Evolutionary conservation across 1,140 invertebrate genomes (phyloP), one percentile per base, ranked within the genome.

Genomic region (Orchestia grillus): DNA sequence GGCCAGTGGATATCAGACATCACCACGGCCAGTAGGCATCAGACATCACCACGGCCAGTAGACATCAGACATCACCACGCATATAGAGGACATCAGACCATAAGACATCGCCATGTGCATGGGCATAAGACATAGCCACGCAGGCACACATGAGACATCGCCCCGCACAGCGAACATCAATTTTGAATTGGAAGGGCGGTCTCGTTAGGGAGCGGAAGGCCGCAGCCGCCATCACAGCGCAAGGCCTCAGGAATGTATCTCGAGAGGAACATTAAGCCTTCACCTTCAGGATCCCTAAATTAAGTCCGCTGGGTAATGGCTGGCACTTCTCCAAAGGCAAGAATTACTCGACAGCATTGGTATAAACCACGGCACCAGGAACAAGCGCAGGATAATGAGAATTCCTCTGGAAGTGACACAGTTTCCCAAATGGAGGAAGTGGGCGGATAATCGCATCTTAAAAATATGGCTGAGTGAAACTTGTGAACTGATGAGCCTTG

Each of bases 251-350:
- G 44, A 47, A 45, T 94, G 44, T n/a, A 94, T 45, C 44, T 94
- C 44, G 6, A 45, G 44, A 44, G 36, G 92, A 94, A 94, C 92
- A 47, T 94, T 45, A n/a, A n/a, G 40, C 23, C 92, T 94, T 47
- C 92, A 94, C 44, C 15, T 44, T 40, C 92, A 94, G 92, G 44
- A 94, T 44, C 0, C 19, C 44, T 94, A 47, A 94, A 94, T 94
- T 47, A 40, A 1, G 40, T 44, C 92, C 19, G 43, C 36, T 45
- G 44, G 92, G 40, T 47, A n/a, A 44, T 23, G 92, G 15, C 92
- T 94, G 92, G 92, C 92, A 40, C 43, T 44, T 8, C 44, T 44
- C 92, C 92, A 94, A 47, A 16, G 23, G 44, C 44, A 40, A 8
- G 44, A 42, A 36, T 77, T 77, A 36, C 62, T 77, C 11, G 62